Evolutionary conservation across 1,140 invertebrate genomes (phyloP).

Genomic region (Heliothis virescens): DNA sequence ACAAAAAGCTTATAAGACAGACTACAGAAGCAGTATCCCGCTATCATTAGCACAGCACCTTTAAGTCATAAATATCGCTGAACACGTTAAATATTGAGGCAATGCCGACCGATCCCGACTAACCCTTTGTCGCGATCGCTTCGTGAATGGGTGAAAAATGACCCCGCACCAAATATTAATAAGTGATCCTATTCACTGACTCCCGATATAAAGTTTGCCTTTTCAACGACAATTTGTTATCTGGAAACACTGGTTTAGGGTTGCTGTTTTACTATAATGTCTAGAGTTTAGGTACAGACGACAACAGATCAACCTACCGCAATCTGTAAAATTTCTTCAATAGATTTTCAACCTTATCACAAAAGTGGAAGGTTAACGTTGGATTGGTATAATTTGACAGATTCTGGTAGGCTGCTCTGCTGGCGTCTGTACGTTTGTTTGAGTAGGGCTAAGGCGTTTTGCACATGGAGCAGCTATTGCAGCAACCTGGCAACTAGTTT

Average conservation of each 20-base stretch:
- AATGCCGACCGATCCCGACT: conserved; percentile 51
- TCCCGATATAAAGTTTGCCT: conserved; percentile 44
- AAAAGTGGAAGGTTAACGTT: too few species aligned
- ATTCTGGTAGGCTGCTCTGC: too few species aligned
- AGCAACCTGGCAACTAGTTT: too few species aligned
- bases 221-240: conserved; percentile 53
- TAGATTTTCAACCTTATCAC: too few species aligned
- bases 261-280: neutral
- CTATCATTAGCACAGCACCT: conserved; percentile 14
- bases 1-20: neutral
- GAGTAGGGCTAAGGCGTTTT: too few species aligned
- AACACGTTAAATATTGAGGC: conserved; percentile 62
- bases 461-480: too few species aligned
- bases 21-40: neutral
- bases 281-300: too few species aligned
- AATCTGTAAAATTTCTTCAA: too few species aligned
- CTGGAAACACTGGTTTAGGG: conserved; percentile 36
- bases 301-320: too few species aligned
- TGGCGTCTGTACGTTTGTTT: neutral
- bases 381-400: too few species aligned
- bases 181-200: conserved; percentile 38
- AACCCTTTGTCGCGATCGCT: conserved; percentile 59
- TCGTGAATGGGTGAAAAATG: conserved; percentile 55
- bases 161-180: conserved; percentile 45
- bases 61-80: conserved; percentile 72